A percentile compares a stretch with the other conserved stretches of the same genome.
Conservation (phyloP, 2,888 invertebrate species). For the Lysandra bellargus region DNA sequence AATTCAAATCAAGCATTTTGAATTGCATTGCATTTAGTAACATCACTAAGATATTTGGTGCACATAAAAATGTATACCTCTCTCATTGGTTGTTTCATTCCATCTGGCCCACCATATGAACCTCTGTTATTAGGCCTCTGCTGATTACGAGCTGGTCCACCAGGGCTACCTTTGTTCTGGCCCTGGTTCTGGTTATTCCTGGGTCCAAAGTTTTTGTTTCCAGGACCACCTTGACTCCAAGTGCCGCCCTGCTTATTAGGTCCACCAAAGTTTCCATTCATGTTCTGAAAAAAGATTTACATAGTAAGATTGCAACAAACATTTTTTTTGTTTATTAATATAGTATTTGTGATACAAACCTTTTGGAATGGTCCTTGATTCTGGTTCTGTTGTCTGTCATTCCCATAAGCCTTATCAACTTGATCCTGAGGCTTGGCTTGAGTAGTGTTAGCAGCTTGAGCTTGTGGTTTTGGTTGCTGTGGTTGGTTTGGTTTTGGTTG, state of each 20-base stretch:
- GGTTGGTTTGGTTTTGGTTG: constrained; percentile 42
- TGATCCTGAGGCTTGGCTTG: constrained; percentile 53
- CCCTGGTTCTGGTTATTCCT: constrained; percentile 38
- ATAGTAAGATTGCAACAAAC: neutral
- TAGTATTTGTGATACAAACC: constrained; percentile 41
- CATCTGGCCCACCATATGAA: constrained; percentile 49
- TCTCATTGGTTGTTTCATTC: constrained; percentile 61
- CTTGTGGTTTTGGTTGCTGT: constrained; percentile 42
- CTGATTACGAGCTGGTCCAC: constrained; percentile 44
- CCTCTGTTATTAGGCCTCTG: constrained; percentile 48
- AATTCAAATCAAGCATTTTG: neutral
- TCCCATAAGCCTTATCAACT: constrained; percentile 56
- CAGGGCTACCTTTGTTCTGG: constrained; percentile 42
- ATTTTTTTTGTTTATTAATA: neutral
- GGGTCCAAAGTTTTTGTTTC: constrained; percentile 49
- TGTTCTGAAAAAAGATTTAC: constrained; percentile 51
- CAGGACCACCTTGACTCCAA: constrained; percentile 53
- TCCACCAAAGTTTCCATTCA: constrained; percentile 68
- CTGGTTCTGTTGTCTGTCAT: constrained; percentile 52
- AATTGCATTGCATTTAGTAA: neutral
- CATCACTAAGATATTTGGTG: neutral
- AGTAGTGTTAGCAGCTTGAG: constrained; percentile 35
- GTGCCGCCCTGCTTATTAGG: constrained; percentile 57
- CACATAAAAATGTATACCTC: constrained; percentile 52
- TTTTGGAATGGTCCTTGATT: constrained; percentile 54